Conservation (phyloP, 2,888 invertebrate genomes). For the Argyresthia goedartella region DNA sequence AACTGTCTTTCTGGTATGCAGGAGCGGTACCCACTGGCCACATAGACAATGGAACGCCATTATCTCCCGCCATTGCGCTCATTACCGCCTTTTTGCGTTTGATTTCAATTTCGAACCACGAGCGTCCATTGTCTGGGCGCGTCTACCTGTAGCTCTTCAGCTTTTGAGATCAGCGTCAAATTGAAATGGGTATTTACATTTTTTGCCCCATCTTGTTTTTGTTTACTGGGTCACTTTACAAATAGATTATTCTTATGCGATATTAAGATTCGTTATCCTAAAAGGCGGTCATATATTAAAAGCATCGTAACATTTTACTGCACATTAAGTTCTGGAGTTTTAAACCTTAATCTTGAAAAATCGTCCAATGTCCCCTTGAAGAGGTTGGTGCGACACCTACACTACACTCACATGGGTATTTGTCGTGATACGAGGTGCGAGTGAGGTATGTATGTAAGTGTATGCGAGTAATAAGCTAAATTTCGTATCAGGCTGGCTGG, state of each 20-base stretch:
- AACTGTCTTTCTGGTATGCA: constrained; percentile 10
- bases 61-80: constrained; percentile 56
- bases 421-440: constrained; percentile 15
- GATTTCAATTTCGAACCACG: constrained; percentile 21
- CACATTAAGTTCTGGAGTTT: neutral
- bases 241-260: neutral
- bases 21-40: constrained; percentile 33
- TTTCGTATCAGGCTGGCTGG: constrained; percentile 37
- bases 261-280: neutral
- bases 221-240: neutral
- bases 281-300: neutral
- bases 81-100: constrained; percentile 56
- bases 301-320: neutral
- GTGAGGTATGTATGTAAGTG: no score
- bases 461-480: constrained; percentile 54
- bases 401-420: neutral
- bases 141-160: constrained; percentile 47
- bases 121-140: constrained; percentile 41
- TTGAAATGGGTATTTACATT: constrained; percentile 8
- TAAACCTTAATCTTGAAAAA: constrained; percentile 3
- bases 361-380: neutral
- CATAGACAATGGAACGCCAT: constrained; percentile 57
- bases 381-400: constrained; percentile 23
- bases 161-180: constrained; percentile 26
- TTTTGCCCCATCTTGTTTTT: neutral